Conservation (phyloP, 2,888 invertebrate species). For the Catocala fraxini region DNA sequence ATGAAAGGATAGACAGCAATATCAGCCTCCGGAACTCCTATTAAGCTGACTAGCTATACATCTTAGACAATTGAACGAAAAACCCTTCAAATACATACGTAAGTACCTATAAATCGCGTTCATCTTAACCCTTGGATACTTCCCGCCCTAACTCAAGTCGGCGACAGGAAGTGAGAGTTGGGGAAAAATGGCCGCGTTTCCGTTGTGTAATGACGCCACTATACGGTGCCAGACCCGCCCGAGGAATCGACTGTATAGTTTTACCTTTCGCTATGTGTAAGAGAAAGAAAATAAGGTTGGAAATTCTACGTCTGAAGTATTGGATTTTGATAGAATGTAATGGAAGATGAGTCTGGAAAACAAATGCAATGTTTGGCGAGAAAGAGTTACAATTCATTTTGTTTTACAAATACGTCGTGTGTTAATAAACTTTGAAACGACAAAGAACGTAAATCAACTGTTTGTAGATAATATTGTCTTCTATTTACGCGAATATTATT, state of each 20-base stretch:
- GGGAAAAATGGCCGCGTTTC: conserved; percentile 69
- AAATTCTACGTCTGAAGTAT: background rate
- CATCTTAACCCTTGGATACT: conserved; percentile 31
- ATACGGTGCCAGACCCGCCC: conserved; percentile 21
- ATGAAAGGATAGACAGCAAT: too few relatives aligned
- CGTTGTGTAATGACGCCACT: conserved; percentile 62
- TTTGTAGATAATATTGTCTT: too few relatives aligned
- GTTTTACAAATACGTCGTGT: too few relatives aligned
- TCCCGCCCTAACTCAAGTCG: conserved; percentile 49
- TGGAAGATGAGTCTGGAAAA: too few relatives aligned
- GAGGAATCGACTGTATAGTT: conserved; percentile 28
- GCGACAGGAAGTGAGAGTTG: conserved; percentile 65
- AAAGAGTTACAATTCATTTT: too few relatives aligned
- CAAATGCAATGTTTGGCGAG: too few relatives aligned
- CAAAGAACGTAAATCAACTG: too few relatives aligned
- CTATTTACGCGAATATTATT: too few relatives aligned
- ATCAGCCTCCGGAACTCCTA: background rate
- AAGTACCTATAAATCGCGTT: conserved; percentile 32
- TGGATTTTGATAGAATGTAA: too few relatives aligned
- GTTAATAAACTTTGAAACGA: too few relatives aligned
- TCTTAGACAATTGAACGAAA: background rate
- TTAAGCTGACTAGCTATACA: background rate
- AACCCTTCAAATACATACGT: background rate
- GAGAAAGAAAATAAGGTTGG: background rate
- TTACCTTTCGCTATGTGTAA: conserved; percentile 19